These are phyloP conservation scores for Pongo pygmaeus DNA, from an alignment of 2,113 vertebrate genomes.

Conservation along the genomic window DNA sequence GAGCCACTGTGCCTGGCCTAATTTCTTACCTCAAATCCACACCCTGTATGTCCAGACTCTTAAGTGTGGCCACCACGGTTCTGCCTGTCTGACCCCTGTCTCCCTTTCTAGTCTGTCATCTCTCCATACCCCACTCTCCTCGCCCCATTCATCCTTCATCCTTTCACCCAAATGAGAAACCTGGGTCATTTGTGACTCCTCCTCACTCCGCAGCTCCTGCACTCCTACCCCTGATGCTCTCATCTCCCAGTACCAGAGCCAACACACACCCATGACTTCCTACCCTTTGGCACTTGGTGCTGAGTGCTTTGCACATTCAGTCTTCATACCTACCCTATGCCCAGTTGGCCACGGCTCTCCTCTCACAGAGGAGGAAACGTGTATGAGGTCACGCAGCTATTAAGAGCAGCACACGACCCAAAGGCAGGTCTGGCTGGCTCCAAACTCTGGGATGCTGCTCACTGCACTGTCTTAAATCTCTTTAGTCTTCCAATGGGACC, in stretches of 20 bases:
- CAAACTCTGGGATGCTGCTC: neutral
- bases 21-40: neutral
- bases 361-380: neutral
- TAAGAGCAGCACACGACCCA: neutral
- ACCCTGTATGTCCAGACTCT: neutral
- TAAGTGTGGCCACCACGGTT: neutral
- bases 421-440: neutral
- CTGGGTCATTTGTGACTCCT: neutral
- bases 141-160: neutral
- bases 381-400: neutral
- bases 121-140: neutral
- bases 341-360: neutral
- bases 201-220: neutral
- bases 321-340: neutral
- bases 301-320: neutral
- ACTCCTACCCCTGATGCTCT: neutral
- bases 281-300: neutral
- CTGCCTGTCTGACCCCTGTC: neutral
- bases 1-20: neutral
- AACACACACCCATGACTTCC: neutral
- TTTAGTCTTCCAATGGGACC: neutral
- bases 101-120: neutral
- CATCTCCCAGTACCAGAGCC: neutral
- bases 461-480: neutral
- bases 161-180: neutral